Evolutionary conservation across 2,888 invertebrate species (phyloP), one percentile per base, ranked within the genome.

Genomic region (Pristionchus fissidentatus): DNA sequence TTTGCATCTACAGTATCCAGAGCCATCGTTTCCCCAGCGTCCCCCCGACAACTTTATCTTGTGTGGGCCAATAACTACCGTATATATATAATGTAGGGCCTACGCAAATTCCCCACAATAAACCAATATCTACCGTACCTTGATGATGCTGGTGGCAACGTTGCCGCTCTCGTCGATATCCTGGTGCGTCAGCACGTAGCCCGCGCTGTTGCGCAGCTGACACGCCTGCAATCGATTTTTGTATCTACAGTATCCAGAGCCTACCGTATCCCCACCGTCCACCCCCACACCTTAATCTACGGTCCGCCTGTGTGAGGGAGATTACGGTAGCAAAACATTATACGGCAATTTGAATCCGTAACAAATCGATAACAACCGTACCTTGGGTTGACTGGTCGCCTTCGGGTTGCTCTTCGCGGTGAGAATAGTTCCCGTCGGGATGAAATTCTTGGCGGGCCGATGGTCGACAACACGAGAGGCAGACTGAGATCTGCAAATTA

Each of bases 171-270:
- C 95, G 92, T 97, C 97, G 82, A 96, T 95, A 89, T 96, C 96
- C 93, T 98, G 98, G 0, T 97, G 95, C 29, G 97, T 95, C 0
- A 99, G 94, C 88, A 97, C 96, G 93, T 99, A 99, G 91, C 97
- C 97, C 0, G 95, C 95, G 29, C 94, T 88, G 94, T 95, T 90
- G 10, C 93, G 92, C 13, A 97, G 95, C 95, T 94, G 95, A 19
- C 77, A 38, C 15, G n/a, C 97, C 93, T 92, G 96, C 22, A 5
- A n/a, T 35, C 70, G 22, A 22, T 55, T 22, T 4, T 22, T 55
- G 22, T 4, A 55, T n/a, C n/a, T n/a, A n/a, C n/a, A n/a, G n/a
- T n/a, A n/a, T n/a, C n/a, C n/a, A n/a, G n/a, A n/a, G n/a, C n/a
- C n/a, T n/a, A n/a, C n/a, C n/a, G n/a, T n/a, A n/a, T n/a, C n/a